phyloP scores from a whole-genome alignment of 37 sponge, comb jelly and placozoan genomes.

The Corticium candelabrum region DNA sequence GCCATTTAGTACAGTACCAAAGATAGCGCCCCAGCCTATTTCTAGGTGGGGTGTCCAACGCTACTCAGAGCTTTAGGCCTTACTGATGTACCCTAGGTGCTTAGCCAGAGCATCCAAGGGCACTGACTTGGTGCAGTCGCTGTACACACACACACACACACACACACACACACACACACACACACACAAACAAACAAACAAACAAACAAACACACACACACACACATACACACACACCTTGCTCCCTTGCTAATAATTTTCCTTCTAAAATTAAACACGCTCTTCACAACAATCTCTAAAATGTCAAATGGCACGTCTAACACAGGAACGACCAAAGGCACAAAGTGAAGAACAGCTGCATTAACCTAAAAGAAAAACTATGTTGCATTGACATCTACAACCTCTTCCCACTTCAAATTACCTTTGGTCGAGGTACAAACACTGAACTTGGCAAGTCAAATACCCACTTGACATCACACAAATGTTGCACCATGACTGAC shows the following conservation, averaged over 20 bases:
- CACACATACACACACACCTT: conserved; percentile 33
- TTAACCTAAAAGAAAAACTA: conserved; percentile 40
- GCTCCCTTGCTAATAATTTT: conserved; percentile 51
- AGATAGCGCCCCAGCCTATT: too few species aligned
- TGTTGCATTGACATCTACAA: neutral
- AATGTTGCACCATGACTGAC: conserved; percentile 65
- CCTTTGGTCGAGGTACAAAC: conserved; percentile 77
- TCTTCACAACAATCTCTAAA: conserved; percentile 57
- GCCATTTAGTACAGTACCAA: too few species aligned
- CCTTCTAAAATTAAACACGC: conserved; percentile 57
- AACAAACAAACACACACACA: too few species aligned
- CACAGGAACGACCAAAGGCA: conserved; percentile 41
- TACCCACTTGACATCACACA: conserved; percentile 43
- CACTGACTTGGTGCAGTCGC: too few species aligned
- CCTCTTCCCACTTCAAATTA: conserved; percentile 23
- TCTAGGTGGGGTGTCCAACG: too few species aligned
- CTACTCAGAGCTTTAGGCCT: too few species aligned
- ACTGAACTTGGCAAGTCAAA: conserved; percentile 38
- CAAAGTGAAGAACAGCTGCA: conserved; percentile 58
- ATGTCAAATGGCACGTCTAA: conserved; percentile 36
- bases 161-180: too few species aligned
- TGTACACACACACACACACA: too few species aligned
- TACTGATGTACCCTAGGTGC: too few species aligned
- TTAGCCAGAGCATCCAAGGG: too few species aligned
- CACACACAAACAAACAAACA: too few species aligned